Conservation (phyloP, 1,140 invertebrate species). For the Drosophila sechellia region DNA sequence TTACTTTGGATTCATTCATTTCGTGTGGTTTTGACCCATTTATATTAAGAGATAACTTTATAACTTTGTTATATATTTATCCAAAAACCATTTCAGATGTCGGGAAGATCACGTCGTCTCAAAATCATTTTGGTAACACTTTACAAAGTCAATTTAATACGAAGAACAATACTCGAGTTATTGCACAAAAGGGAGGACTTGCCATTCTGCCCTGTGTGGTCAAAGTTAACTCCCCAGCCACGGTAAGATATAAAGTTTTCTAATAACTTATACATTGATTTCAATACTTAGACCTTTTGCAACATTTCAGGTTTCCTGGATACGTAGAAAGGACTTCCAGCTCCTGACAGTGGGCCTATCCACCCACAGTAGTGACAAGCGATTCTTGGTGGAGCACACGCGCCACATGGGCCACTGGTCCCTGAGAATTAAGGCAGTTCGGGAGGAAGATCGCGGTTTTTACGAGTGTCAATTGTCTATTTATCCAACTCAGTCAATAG, state of each 20-base stretch:
- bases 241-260: constrained; percentile 86
- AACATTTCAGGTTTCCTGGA: constrained; percentile 88
- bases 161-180: constrained; percentile 87
- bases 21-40: background rate
- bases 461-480: constrained; percentile 93
- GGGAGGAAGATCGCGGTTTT: constrained; percentile 89
- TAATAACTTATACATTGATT: too few relatives aligned
- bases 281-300: background rate
- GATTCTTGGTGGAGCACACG: constrained; percentile 92
- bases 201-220: constrained; percentile 90
- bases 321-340: constrained; percentile 89
- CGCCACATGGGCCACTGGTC: constrained; percentile 90
- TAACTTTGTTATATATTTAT: background rate
- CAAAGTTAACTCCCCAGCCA: constrained; percentile 88
- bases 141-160: constrained; percentile 85
- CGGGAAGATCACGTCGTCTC: constrained; percentile 73
- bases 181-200: constrained; percentile 90
- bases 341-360: constrained; percentile 90
- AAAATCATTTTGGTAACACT: constrained; percentile 77
- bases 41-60: background rate
- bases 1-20: too few relatives aligned
- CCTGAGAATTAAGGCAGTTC: constrained; percentile 90
- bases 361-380: constrained; percentile 90
- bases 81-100: constrained; percentile 60
- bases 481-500: constrained; percentile 91